Conservation (phyloP, 2,888 invertebrate species). For the Cataglyphis rosenhaueri region DNA sequence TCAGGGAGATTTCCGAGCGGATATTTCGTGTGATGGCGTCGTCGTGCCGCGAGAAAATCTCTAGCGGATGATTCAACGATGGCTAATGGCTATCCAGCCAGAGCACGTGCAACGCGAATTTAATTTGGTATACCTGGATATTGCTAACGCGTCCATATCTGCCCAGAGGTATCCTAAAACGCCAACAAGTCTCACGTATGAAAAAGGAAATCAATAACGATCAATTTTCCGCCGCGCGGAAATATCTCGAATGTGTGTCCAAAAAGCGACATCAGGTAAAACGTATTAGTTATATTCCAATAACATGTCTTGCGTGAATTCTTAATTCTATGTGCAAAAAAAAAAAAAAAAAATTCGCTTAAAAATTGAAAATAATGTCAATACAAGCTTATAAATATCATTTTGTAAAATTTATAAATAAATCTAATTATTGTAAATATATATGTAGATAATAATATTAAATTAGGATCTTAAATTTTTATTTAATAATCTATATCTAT, state of each 20-base stretch:
- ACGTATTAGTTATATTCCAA: slow-evolving; percentile 7
- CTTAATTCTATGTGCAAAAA: not conserved
- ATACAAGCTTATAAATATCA: not conserved
- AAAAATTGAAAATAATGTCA: not conserved
- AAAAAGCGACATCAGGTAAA: slow-evolving; percentile 5
- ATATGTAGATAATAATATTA: not conserved
- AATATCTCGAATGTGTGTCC: not conserved
- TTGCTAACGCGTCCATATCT: slow-evolving; percentile 59
- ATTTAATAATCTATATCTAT: not conserved
- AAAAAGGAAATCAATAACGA: slow-evolving; percentile 14
- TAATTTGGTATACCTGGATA: slow-evolving; percentile 71
- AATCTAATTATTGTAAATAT: not conserved
- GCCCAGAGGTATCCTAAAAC: not conserved
- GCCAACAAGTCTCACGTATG: not conserved
- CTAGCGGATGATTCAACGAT: slow-evolving; percentile 71
- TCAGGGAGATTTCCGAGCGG: slow-evolving; percentile 68
- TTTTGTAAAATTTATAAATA: not conserved
- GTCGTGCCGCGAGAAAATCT: slow-evolving; percentile 72
- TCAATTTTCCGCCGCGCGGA: not conserved
- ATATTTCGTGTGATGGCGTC: slow-evolving; percentile 62
- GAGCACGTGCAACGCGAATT: slow-evolving; percentile 68
- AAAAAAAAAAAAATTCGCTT: not conserved
- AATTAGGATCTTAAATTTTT: not conserved
- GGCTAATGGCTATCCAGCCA: slow-evolving; percentile 73
- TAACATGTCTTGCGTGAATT: not conserved